These are phyloP conservation scores for Chrosomus eos DNA, from an alignment of 2,797 vertebrate genomes.

Conservation along the genomic window DNA sequence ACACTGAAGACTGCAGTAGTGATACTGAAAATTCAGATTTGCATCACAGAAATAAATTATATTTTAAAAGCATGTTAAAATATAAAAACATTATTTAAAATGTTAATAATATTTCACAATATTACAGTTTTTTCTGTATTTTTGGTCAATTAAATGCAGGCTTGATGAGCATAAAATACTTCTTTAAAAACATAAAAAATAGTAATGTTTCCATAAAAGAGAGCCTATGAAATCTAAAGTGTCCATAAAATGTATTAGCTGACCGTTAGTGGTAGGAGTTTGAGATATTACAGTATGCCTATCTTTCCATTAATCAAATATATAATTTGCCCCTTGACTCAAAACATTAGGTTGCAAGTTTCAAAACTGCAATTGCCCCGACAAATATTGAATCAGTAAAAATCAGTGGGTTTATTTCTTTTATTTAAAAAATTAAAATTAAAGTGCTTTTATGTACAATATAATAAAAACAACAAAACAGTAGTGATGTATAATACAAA, in stretches of 20 bases:
- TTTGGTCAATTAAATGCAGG: not conserved
- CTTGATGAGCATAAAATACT: too few species aligned
- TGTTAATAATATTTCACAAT: not conserved
- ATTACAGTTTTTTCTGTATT: not conserved
- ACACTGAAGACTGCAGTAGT: not conserved
- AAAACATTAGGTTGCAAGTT: not conserved
- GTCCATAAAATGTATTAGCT: not conserved
- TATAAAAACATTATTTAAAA: too few species aligned
- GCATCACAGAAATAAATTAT: not conserved
- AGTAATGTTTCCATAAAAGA: not conserved
- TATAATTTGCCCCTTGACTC: not conserved
- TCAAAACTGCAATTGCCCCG: not conserved
- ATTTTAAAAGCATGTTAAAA: too few species aligned
- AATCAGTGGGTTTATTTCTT: constrained; percentile 71
- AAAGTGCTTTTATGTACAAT: constrained; percentile 83
- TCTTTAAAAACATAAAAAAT: too few species aligned
- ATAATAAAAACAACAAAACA: constrained; percentile 80
- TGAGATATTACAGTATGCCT: not conserved
- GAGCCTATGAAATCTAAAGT: not conserved
- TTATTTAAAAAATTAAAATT: constrained; percentile 87
- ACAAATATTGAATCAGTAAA: constrained; percentile 47
- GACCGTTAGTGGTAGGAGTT: not conserved
- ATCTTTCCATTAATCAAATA: not conserved
- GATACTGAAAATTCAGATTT: not conserved
- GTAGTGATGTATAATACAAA: constrained; percentile 82